phyloP scores from a whole-genome alignment of 2,113 vertebrate genomes.

The Tachysurus fulvidraco region DNA sequence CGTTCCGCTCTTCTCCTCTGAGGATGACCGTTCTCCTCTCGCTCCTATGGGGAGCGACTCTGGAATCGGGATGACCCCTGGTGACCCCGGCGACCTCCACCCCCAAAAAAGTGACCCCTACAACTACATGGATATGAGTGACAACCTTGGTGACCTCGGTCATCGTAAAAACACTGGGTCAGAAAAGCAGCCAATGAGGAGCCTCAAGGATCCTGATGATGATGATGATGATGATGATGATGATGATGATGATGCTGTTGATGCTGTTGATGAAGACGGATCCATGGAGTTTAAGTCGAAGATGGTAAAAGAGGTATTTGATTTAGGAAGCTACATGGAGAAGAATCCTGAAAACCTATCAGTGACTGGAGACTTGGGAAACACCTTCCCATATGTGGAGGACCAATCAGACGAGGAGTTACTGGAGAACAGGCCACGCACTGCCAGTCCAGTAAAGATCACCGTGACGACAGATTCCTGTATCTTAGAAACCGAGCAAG shows the following conservation, averaged over 20 bases:
- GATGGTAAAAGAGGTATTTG: constrained; percentile 47
- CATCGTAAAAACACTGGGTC: constrained; percentile 3
- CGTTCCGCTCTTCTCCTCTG: constrained; percentile 31
- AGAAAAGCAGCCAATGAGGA: constrained; percentile 30
- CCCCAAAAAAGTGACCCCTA: constrained; percentile 86
- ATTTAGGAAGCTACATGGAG: constrained; percentile 67
- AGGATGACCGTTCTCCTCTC: constrained; percentile 42
- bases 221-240: constrained; percentile 13
- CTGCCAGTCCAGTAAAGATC: constrained; percentile 82
- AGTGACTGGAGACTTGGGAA: constrained; percentile 65
- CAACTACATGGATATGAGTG: constrained; percentile 96
- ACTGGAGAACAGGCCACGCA: constrained; percentile 72
- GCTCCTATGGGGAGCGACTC: constrained; percentile 78
- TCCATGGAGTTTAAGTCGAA: constrained; percentile 39
- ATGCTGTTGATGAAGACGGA: neutral
- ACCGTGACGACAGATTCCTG: constrained; percentile 79
- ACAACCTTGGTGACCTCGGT: constrained; percentile 58
- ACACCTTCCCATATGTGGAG: constrained; percentile 79
- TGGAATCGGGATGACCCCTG: constrained; percentile 85
- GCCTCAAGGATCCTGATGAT: constrained; percentile 4
- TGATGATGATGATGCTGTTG: neutral
- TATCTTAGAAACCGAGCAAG: constrained; percentile 45
- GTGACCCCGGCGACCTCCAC: constrained; percentile 77
- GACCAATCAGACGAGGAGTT: constrained; percentile 78
- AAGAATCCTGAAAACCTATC: constrained; percentile 58